These are phyloP conservation scores for Siniperca undulata DNA, from an alignment of 2,797 vertebrate species.

Conservation along the genomic window DNA sequence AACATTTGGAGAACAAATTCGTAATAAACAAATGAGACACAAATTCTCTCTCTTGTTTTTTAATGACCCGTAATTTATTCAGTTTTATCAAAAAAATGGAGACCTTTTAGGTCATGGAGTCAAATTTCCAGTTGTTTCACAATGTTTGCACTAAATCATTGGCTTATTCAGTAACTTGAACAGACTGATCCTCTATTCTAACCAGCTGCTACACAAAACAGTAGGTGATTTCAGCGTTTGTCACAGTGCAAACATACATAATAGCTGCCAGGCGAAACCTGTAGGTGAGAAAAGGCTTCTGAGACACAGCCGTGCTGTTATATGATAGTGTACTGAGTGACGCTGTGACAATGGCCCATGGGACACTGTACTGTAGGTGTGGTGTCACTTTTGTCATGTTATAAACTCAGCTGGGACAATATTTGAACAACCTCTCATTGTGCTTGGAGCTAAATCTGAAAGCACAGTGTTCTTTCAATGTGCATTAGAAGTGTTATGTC, in stretches of 20 bases:
- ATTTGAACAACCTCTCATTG: neutral
- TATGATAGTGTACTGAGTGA: constrained; percentile 2
- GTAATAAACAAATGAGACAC: neutral
- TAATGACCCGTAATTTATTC: neutral
- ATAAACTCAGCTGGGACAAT: neutral
- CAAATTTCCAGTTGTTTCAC: neutral
- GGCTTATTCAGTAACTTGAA: neutral
- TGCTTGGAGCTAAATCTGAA: neutral
- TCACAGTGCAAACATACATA: neutral
- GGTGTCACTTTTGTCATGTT: neutral
- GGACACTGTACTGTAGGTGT: neutral
- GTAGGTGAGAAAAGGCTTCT: neutral
- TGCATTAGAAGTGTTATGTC: no score
- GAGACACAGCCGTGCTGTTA: neutral
- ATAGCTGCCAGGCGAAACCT: neutral
- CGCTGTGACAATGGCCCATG: neutral
- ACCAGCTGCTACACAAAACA: neutral
- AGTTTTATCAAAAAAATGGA: neutral
- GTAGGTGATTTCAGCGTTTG: neutral
- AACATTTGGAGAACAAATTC: neutral
- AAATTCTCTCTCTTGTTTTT: neutral
- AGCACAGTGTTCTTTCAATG: neutral
- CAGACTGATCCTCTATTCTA: neutral
- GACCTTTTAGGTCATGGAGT: neutral
- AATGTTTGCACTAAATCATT: neutral